phyloP scores from a whole-genome alignment of 64 coral and sea anemone genomes.

The Montipora cactus region DNA sequence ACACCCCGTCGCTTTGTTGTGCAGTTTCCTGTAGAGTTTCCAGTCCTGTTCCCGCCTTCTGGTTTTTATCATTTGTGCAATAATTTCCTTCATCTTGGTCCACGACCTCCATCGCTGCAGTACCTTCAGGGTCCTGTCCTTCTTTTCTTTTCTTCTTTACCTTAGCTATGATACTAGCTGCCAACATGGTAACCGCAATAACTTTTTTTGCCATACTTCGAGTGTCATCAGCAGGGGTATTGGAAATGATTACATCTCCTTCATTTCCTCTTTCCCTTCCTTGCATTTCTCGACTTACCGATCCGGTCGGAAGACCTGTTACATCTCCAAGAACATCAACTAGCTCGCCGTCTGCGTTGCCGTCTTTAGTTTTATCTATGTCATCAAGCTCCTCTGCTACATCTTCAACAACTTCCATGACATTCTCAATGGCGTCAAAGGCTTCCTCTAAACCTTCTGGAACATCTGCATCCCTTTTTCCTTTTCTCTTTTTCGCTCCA shows the following conservation, averaged over 20 bases:
- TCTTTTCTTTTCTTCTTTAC: conserved; percentile 40
- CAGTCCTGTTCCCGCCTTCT: not conserved
- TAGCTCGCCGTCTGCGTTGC: conserved; percentile 33
- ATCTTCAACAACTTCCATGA: conserved; percentile 88
- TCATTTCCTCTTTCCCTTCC: not conserved
- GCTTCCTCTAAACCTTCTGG: conserved; percentile 78
- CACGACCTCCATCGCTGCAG: not conserved
- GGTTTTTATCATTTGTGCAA: not conserved
- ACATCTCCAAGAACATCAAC: conserved; percentile 39
- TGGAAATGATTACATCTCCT: not conserved
- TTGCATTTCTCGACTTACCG: not conserved
- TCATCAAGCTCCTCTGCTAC: conserved; percentile 86
- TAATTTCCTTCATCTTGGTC: conserved; percentile 2
- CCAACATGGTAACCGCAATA: conserved; percentile 53
- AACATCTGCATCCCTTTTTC: conserved; percentile 72
- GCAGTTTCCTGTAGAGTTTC: not conserved
- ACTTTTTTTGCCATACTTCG: conserved; percentile 28
- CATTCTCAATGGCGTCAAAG: conserved; percentile 86
- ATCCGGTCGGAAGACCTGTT: conserved; percentile 16
- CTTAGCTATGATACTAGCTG: conserved; percentile 48
- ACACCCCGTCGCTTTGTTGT: conserved; percentile 20
- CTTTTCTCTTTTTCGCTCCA: conserved; percentile 90
- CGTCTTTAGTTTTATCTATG: conserved; percentile 20
- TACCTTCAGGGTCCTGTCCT: not conserved
- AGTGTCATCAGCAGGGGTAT: not conserved